Percentiles rank a stretch among this genome's conserved stretches.
Conservation (phyloP, 30 jellyfish, hydroid and myxozoan species). For the Aurelia coerulea region DNA sequence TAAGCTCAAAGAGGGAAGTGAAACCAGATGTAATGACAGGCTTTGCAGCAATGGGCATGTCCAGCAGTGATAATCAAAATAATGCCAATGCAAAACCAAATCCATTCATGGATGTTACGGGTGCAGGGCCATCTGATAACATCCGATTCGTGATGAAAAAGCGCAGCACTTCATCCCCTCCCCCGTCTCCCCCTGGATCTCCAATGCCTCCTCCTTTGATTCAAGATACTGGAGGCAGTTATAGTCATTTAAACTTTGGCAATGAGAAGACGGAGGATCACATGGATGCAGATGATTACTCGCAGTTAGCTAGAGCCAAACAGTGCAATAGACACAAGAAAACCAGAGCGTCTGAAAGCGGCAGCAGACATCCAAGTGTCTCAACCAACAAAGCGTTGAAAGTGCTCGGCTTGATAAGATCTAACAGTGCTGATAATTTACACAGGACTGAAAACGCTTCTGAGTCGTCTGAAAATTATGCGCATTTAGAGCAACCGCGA, state of each 20-base stretch:
- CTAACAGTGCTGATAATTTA: conserved; percentile 53
- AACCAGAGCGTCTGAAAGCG: conserved; percentile 57
- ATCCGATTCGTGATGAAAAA: conserved; percentile 60
- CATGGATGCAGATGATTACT: conserved; percentile 8
- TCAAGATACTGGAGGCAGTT: conserved; percentile 19
- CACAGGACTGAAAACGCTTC: conserved; percentile 36
- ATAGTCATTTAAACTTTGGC: conserved; percentile 33
- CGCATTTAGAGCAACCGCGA: conserved; percentile 34
- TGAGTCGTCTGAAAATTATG: conserved; percentile 42
- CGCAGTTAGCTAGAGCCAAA: conserved; percentile 52
- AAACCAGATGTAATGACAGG: conserved; percentile 16
- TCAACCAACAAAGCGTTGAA: conserved; percentile 56
- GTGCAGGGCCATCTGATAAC: conserved; percentile 28
- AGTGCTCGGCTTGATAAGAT: conserved; percentile 55
- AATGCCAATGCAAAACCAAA: conserved; percentile 6
- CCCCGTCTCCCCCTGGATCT: conserved; percentile 26
- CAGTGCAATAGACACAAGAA: conserved; percentile 41
- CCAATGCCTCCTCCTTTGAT: conserved; percentile 27
- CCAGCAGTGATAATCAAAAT: conserved; percentile 3
- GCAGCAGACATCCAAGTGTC: not conserved
- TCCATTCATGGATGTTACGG: conserved; percentile 36
- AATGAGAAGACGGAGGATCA: conserved; percentile 18
- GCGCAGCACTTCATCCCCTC: conserved; percentile 65
- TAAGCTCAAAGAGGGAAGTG: conserved; percentile 42
- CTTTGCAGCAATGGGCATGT: conserved; percentile 16